Conservation (phyloP, 2,888 invertebrate genomes). For the Chrysodeixis includens region DNA sequence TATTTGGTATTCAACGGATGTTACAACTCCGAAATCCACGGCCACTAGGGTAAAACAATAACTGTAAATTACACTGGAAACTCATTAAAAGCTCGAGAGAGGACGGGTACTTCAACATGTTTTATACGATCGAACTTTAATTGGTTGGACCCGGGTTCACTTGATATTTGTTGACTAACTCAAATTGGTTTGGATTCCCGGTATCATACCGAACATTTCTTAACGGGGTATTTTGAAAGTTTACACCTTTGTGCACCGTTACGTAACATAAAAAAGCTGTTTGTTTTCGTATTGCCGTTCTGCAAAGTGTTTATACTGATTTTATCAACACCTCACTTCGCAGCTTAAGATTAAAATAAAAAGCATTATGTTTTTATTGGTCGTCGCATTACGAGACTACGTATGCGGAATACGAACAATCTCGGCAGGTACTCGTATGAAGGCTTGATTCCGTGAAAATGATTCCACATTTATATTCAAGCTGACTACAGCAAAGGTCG, state of each 20-base stretch:
- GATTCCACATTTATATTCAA: constrained; percentile 65
- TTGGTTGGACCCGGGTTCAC: constrained; percentile 70
- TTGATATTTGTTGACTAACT: constrained; percentile 58
- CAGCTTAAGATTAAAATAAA: constrained; percentile 25
- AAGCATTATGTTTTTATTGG: constrained; percentile 21
- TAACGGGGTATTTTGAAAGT: constrained; percentile 23
- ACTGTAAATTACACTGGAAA: constrained; percentile 85
- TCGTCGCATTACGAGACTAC: constrained; percentile 24
- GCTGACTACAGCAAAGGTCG: constrained; percentile 71
- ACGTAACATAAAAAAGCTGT: constrained; percentile 32
- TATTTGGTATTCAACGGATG: constrained; percentile 72
- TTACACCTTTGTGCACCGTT: constrained; percentile 40
- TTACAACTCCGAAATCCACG: constrained; percentile 73
- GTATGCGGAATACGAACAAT: constrained; percentile 39
- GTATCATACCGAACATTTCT: constrained; percentile 27
- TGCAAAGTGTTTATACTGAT: constrained; percentile 28
- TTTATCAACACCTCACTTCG: constrained; percentile 20
- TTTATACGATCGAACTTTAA: constrained; percentile 81
- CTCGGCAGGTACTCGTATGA: constrained; percentile 34
- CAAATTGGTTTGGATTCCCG: constrained; percentile 47
- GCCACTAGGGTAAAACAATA: constrained; percentile 83
- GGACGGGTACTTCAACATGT: constrained; percentile 65
- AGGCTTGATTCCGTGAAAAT: constrained; percentile 57
- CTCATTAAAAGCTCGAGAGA: constrained; percentile 80
- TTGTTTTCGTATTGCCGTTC: constrained; percentile 41